Conservation (phyloP, 1,140 invertebrate species). For the Latrodectus geometricus region DNA sequence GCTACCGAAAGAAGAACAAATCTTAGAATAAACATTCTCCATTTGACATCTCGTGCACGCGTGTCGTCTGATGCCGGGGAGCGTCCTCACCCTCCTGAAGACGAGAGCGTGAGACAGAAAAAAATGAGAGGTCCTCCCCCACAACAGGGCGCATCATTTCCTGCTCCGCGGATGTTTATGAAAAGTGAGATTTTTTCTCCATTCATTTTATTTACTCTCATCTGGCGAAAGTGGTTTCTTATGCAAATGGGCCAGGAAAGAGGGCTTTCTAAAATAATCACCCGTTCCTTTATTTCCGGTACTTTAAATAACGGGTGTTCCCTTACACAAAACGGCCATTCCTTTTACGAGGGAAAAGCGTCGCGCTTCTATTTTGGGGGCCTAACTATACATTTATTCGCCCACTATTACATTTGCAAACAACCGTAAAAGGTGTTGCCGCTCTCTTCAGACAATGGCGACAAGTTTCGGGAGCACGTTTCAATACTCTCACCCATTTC, state of each 20-base stretch:
- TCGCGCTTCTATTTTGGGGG: not conserved
- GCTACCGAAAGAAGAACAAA: too few species aligned
- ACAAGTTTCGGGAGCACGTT: too few species aligned
- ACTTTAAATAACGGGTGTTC: slow-evolving; percentile 36
- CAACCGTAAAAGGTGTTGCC: not conserved
- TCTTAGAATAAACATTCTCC: not conserved
- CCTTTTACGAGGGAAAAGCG: not conserved
- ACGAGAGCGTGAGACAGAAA: not conserved
- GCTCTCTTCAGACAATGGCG: not conserved
- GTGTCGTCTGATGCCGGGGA: not conserved
- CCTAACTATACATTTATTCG: not conserved
- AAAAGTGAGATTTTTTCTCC: not conserved
- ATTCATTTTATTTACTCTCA: not conserved
- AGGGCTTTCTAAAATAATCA: slow-evolving; percentile 42
- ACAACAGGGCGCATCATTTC: not conserved
- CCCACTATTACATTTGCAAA: not conserved
- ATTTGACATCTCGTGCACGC: not conserved
- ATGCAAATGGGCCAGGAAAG: not conserved
- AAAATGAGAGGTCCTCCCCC: not conserved
- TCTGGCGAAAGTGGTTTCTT: not conserved
- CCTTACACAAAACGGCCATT: slow-evolving; percentile 16
- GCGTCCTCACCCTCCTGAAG: not conserved
- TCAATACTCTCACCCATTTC: too few species aligned
- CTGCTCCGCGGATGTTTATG: not conserved
- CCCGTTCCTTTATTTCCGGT: slow-evolving; percentile 46